Conservation (phyloP, 2,113 vertebrate species). For the Oreochromis spilurus region DNA sequence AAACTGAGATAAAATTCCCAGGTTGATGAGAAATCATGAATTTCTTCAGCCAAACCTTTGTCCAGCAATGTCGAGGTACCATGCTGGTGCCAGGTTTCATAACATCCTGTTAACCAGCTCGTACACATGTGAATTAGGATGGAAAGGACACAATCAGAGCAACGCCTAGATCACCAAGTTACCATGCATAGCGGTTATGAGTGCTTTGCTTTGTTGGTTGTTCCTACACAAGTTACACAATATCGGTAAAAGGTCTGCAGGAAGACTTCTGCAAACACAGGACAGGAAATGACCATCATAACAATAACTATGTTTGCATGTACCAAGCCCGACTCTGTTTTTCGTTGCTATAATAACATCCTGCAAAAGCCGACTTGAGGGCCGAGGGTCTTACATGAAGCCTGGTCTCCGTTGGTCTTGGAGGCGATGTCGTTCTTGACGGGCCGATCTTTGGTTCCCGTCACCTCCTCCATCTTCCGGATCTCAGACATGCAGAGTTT, state of each 20-base stretch:
- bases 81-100: background rate
- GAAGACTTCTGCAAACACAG: slow-evolving; percentile 9
- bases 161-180: background rate
- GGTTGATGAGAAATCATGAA: background rate
- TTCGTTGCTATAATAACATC: slow-evolving; percentile 3
- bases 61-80: background rate
- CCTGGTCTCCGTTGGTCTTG: slow-evolving; percentile 94
- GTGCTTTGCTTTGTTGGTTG: slow-evolving; percentile 12
- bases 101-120: background rate
- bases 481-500: slow-evolving; percentile 93
- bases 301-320: slow-evolving; percentile 19
- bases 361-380: background rate
- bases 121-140: background rate
- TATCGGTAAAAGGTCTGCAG: slow-evolving; percentile 10
- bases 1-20: background rate
- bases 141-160: background rate
- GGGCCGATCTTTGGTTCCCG: slow-evolving; percentile 83
- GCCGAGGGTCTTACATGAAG: slow-evolving; percentile 81
- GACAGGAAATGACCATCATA: slow-evolving; percentile 36
- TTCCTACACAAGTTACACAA: background rate
- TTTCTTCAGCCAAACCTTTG: background rate
- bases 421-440: slow-evolving; percentile 84
- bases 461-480: slow-evolving; percentile 88
- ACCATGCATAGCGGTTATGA: background rate
- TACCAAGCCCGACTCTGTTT: background rate